phyloP scores from a whole-genome alignment of 2,888 invertebrate species.

The Odontomyia ornata region DNA sequence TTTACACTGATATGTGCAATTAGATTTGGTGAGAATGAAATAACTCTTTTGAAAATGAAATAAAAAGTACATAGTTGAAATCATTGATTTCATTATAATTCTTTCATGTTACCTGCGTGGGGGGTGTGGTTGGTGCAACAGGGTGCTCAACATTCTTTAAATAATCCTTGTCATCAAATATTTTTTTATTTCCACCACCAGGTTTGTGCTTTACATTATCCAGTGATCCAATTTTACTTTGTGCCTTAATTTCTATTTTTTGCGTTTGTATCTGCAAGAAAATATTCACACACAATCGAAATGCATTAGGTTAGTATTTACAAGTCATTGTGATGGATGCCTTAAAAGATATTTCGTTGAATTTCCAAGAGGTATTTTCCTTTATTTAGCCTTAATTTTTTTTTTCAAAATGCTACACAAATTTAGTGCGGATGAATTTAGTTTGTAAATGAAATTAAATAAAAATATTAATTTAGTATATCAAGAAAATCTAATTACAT shows the following conservation, averaged over 20 bases:
- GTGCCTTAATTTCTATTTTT: constrained; percentile 91
- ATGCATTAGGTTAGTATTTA: constrained; percentile 40
- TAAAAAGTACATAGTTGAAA: too few relatives aligned
- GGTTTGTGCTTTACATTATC: constrained; percentile 89
- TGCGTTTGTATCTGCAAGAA: constrained; percentile 80
- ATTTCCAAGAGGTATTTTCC: not conserved
- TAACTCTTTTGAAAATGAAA: too few relatives aligned
- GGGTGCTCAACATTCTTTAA: constrained; percentile 78
- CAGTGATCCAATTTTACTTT: constrained; percentile 90
- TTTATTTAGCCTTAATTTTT: too few relatives aligned
- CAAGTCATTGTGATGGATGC: not conserved
- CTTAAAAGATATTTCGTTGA: too few relatives aligned
- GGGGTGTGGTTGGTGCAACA: constrained; percentile 66
- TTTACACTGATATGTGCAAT: too few relatives aligned
- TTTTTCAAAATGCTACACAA: not conserved
- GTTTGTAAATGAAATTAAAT: not conserved
- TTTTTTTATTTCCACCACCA: constrained; percentile 93
- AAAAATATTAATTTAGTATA: not conserved
- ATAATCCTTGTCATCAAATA: constrained; percentile 92
- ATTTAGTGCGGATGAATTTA: not conserved
- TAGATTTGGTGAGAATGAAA: too few relatives aligned
- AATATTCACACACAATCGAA: constrained; percentile 15
- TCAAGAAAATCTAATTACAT: not conserved
- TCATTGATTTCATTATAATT: too few relatives aligned
- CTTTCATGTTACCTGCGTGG: constrained; percentile 66